These are phyloP conservation scores for Streptopelia turtur DNA, from an alignment of 2,797 vertebrate genomes.

Conservation along the genomic window DNA sequence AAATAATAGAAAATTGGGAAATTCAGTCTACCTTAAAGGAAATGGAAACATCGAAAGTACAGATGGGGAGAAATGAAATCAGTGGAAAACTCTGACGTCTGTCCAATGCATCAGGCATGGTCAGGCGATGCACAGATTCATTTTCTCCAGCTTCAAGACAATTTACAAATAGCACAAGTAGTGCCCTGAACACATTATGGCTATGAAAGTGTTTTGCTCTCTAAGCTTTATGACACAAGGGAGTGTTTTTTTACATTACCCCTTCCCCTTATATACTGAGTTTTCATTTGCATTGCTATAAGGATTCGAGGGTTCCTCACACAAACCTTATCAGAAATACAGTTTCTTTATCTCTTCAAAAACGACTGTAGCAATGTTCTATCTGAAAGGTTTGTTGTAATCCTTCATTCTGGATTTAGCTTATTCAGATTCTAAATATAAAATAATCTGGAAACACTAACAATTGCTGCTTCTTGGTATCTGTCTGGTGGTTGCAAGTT, in stretches of 20 bases:
- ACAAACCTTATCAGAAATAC: constrained; percentile 14
- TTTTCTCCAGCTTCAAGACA: neutral
- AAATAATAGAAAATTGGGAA: neutral
- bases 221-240: neutral
- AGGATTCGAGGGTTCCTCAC: neutral
- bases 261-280: neutral
- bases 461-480: neutral
- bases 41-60: constrained; percentile 8
- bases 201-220: neutral
- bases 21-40: neutral
- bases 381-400: neutral
- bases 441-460: constrained; percentile 26
- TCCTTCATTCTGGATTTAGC: constrained; percentile 19
- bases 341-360: constrained; percentile 27
- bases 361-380: neutral
- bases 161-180: neutral
- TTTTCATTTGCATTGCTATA: neutral
- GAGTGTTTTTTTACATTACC: neutral
- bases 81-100: neutral
- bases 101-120: neutral
- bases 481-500: neutral
- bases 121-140: neutral
- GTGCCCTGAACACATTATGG: neutral
- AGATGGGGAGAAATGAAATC: neutral
- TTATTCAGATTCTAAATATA: constrained; percentile 36